A percentile compares a stretch with the other conserved stretches of the same genome.
Evolutionary conservation across 2,888 invertebrate genomes (phyloP).

Genomic region (Brachyptera putata): DNA sequence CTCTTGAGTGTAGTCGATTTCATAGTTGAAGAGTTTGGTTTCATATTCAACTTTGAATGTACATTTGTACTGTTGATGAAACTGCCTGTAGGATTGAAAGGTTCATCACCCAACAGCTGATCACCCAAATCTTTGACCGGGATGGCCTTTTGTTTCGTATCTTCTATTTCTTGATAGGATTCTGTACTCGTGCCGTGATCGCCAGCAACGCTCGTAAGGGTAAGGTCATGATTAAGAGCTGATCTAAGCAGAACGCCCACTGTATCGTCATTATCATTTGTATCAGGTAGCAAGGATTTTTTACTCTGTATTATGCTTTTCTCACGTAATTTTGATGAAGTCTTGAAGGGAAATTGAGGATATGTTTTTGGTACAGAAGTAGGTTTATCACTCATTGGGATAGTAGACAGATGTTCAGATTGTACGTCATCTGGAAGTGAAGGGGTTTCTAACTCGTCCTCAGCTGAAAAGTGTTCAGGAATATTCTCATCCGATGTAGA

Average conservation of each 20-base stretch:
- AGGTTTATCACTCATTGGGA: too few species aligned
- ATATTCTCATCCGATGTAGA: too few species aligned
- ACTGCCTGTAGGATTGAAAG: constrained; percentile 6
- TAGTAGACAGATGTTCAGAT: too few species aligned
- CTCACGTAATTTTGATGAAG: too few species aligned
- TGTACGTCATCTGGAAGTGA: too few species aligned
- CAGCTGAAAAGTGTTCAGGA: too few species aligned
- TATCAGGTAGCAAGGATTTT: neutral
- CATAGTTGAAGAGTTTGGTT: neutral
- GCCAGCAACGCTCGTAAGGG: neutral
- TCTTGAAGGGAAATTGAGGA: too few species aligned
- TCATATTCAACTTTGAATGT: neutral
- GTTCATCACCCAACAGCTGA: constrained; percentile 17
- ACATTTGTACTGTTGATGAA: constrained; percentile 5
- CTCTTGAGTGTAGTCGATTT: neutral
- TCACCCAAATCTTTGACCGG: neutral
- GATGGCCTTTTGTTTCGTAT: neutral
- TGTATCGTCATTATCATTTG: neutral
- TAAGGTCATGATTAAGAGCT: neutral
- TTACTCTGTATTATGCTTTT: too few species aligned
- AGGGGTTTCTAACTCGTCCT: too few species aligned
- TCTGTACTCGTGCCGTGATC: neutral
- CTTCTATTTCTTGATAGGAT: neutral
- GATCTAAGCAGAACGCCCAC: too few species aligned
- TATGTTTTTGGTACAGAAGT: too few species aligned